These are phyloP conservation scores for Apostichopus californicus DNA, from an alignment of 35 echinoderm and acorn worm species.

Conservation along the genomic window DNA sequence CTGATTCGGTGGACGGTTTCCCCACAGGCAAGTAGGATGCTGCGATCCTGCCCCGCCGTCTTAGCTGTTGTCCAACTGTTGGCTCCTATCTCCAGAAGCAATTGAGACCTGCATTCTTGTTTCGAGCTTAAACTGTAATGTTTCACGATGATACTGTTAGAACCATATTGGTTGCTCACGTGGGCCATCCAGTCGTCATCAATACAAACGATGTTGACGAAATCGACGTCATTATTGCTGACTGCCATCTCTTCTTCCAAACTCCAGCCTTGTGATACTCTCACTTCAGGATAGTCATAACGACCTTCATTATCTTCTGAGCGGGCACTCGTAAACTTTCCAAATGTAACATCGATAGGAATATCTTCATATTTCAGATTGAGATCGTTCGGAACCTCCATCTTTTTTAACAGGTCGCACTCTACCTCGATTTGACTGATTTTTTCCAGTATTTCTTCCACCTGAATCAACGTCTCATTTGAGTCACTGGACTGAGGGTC, in stretches of 20 bases:
- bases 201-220: conserved; percentile 25
- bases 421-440: background rate
- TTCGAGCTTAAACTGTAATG: conserved; percentile 8
- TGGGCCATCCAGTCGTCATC: conserved; percentile 36
- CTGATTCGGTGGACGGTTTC: conserved; percentile 29
- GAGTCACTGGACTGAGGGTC: background rate
- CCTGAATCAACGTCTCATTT: background rate
- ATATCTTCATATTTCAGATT: background rate
- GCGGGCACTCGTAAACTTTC: background rate
- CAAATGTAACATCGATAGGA: background rate
- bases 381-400: background rate
- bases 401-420: background rate
- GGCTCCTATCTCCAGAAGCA: background rate
- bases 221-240: background rate
- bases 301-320: background rate
- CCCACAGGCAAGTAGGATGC: conserved; percentile 28
- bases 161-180: conserved; percentile 15
- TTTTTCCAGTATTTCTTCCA: background rate
- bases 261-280: background rate
- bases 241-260: background rate
- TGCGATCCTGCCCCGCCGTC: conserved; percentile 25
- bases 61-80: conserved; percentile 10
- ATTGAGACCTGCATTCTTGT: background rate
- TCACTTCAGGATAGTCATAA: background rate
- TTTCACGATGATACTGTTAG: background rate